phyloP scores from a whole-genome alignment of 2,113 vertebrate species.

The Zapus hudsonius region DNA sequence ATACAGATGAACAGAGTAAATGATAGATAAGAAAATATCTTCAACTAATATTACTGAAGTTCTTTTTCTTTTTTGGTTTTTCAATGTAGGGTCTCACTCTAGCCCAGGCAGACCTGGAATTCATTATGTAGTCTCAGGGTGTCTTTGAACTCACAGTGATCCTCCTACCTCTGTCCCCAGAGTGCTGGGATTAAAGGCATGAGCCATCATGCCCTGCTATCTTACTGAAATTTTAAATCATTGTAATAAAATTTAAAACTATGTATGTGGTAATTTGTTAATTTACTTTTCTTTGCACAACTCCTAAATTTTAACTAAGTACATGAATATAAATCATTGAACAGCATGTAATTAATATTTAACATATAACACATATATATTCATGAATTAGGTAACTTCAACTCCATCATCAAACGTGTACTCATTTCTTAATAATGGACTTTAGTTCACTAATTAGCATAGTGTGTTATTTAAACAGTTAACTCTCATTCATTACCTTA shows the following conservation, averaged over 20 bases:
- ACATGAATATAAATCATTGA: slow-evolving; percentile 6
- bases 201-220: too few species aligned
- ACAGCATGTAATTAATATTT: neutral
- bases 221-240: slow-evolving; percentile 29
- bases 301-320: slow-evolving; percentile 15
- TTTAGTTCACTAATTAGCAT: slow-evolving; percentile 35
- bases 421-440: slow-evolving; percentile 10
- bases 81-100: too few species aligned
- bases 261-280: neutral
- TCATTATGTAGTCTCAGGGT: too few species aligned
- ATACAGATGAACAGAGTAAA: slow-evolving; percentile 46
- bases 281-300: neutral
- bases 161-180: too few species aligned
- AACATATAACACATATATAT: neutral
- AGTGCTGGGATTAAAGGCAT: too few species aligned
- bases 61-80: too few species aligned
- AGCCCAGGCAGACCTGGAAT: too few species aligned
- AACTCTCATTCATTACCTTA: neutral
- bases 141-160: too few species aligned
- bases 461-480: neutral
- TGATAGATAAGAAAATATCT: neutral
- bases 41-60: neutral
- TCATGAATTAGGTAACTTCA: slow-evolving; percentile 6
- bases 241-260: slow-evolving; percentile 6
- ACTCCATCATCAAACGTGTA: neutral